A percentile compares a stretch with the other conserved stretches of the same genome.
phyloP scores from a whole-genome alignment of 92 coral and sea anemone species.

The Phymanthus crucifer region DNA sequence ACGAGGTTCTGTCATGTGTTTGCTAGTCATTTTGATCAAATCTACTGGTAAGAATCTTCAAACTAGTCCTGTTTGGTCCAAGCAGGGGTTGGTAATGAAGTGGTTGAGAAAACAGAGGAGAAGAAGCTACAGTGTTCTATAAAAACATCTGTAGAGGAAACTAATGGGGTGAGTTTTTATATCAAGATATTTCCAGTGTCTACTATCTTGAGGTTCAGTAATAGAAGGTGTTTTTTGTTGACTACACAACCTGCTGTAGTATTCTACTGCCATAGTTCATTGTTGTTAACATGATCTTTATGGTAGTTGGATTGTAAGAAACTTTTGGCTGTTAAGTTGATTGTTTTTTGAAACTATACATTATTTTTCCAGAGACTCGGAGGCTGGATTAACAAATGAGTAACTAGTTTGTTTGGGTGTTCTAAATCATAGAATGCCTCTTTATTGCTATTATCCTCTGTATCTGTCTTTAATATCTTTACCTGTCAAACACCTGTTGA shows the following conservation, averaged over 20 bases:
- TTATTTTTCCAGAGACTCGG: neutral
- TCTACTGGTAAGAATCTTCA: conserved; percentile 21
- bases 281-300: conserved; percentile 2
- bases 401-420: neutral
- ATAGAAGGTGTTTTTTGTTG: neutral
- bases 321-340: neutral
- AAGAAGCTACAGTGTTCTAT: conserved; percentile 89
- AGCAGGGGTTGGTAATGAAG: conserved; percentile 81
- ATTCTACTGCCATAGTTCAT: neutral
- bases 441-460: conserved; percentile 17
- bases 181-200: neutral
- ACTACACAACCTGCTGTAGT: neutral
- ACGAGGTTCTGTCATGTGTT: neutral
- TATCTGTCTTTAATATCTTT: neutral
- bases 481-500: conserved; percentile 31
- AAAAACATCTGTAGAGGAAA: conserved; percentile 72
- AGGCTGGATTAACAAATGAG: neutral
- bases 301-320: neutral
- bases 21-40: conserved; percentile 17
- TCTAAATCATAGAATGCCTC: conserved; percentile 19
- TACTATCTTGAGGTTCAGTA: neutral
- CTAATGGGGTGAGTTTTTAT: conserved; percentile 68
- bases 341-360: neutral
- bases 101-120: conserved; percentile 82
- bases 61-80: conserved; percentile 44